Evolutionary conservation across 2,888 invertebrate species (phyloP).

Genomic region (Nomada fucata): DNA sequence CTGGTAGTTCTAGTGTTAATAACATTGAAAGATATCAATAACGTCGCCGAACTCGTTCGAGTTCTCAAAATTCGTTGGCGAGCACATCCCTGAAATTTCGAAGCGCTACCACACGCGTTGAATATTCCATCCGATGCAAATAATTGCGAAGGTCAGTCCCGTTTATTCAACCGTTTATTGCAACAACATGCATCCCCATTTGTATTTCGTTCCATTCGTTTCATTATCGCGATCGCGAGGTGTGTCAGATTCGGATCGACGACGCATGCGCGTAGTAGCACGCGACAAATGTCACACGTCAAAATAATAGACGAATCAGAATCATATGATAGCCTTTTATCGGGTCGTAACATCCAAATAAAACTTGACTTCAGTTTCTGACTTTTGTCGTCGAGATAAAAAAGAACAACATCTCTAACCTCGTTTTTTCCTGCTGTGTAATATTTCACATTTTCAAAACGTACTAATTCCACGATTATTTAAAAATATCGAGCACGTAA

Average conservation of each 20-base stretch:
- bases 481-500: too few species aligned
- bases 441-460: not conserved
- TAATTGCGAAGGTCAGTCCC: too few species aligned
- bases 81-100: too few species aligned
- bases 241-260: not conserved
- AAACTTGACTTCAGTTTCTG: slow-evolving; percentile 64
- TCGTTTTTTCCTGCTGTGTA: slow-evolving; percentile 9
- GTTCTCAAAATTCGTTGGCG: too few species aligned
- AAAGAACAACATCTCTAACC: slow-evolving; percentile 41
- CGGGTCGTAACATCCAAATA: slow-evolving; percentile 32
- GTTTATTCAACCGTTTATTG: too few species aligned
- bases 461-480: not conserved
- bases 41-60: too few species aligned
- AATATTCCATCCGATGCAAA: too few species aligned
- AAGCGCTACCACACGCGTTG: too few species aligned
- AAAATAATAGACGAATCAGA: slow-evolving; percentile 43
- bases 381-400: slow-evolving; percentile 28
- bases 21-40: too few species aligned
- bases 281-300: not conserved
- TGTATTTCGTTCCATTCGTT: not conserved
- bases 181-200: too few species aligned
- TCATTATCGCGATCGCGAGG: not conserved
- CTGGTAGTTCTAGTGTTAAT: too few species aligned
- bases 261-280: slow-evolving; percentile 33
- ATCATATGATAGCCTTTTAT: slow-evolving; percentile 45